These are phyloP conservation scores for Stegophylla sp. DNA, from an alignment of 2,888 invertebrate genomes.

Conservation along the genomic window DNA sequence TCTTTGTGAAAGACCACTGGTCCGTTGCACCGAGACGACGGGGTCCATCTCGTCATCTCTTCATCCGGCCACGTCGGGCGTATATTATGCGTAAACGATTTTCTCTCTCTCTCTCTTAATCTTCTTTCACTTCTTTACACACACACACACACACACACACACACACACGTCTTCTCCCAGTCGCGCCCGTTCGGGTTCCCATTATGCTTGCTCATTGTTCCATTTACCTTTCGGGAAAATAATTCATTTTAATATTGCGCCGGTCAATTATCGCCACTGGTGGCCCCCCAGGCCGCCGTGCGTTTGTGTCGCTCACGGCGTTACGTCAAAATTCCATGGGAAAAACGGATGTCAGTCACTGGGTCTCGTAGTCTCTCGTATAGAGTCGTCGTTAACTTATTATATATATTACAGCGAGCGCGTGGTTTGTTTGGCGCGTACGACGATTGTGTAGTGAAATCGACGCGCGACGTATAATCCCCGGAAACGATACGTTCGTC, in stretches of 20 bases:
- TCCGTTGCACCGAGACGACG: conserved; percentile 53
- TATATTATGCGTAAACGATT: conserved; percentile 35
- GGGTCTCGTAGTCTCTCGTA: conserved; percentile 25
- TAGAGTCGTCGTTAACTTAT: neutral
- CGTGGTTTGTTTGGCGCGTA: neutral
- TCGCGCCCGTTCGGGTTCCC: neutral
- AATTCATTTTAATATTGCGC: conserved; percentile 56
- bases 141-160: no score
- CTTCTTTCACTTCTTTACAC: neutral
- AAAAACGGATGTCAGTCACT: conserved; percentile 54
- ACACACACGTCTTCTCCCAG: neutral
- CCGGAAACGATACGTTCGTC: conserved; percentile 20
- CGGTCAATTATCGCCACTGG: conserved; percentile 58
- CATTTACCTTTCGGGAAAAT: conserved; percentile 44
- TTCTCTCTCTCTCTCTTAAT: neutral
- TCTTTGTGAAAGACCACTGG: conserved; percentile 59
- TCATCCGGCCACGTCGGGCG: conserved; percentile 43
- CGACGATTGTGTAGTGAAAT: neutral
- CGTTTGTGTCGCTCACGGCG: neutral
- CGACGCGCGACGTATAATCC: conserved; percentile 5
- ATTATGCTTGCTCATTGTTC: conserved; percentile 58
- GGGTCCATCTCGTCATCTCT: conserved; percentile 58
- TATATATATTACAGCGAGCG: neutral
- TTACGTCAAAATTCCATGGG: conserved; percentile 22
- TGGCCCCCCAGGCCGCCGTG: conserved; percentile 13